Evolutionary conservation across 2,888 invertebrate species (phyloP).

Genomic region (Digitonthophagus gazella): DNA sequence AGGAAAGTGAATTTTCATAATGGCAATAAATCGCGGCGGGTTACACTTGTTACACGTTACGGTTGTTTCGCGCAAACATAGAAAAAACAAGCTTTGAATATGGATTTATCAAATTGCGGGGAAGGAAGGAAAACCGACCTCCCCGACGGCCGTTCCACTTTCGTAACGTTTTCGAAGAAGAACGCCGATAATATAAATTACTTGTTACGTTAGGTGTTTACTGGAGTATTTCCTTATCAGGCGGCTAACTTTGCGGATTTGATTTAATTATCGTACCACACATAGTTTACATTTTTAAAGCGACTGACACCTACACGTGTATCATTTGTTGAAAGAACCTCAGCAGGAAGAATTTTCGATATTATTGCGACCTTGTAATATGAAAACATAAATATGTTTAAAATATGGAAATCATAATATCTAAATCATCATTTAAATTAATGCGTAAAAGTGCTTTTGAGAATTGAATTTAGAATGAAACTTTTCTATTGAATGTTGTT

Average conservation of each 20-base stretch:
- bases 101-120: neutral
- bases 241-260: neutral
- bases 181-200: neutral
- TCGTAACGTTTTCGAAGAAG: neutral
- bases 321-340: neutral
- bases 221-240: conserved; percentile 3
- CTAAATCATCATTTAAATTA: no score
- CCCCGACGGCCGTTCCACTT: neutral
- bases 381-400: neutral
- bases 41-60: conserved; percentile 1
- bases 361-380: neutral
- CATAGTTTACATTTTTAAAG: neutral
- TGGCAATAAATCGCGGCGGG: neutral
- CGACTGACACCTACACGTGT: neutral
- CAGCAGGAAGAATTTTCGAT: neutral
- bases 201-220: neutral
- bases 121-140: no score
- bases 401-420: conserved; percentile 1
- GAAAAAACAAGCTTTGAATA: neutral
- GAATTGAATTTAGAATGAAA: no score
- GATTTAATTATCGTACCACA: neutral
- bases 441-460: no score
- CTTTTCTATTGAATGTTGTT: no score
- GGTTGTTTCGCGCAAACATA: neutral
- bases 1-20: neutral